Percentiles rank a stretch among this genome's conserved stretches.
Evolutionary conservation across 35 echinoderm and acorn worm species (phyloP).

Genomic region (Heliocidaris erythrogramma): DNA sequence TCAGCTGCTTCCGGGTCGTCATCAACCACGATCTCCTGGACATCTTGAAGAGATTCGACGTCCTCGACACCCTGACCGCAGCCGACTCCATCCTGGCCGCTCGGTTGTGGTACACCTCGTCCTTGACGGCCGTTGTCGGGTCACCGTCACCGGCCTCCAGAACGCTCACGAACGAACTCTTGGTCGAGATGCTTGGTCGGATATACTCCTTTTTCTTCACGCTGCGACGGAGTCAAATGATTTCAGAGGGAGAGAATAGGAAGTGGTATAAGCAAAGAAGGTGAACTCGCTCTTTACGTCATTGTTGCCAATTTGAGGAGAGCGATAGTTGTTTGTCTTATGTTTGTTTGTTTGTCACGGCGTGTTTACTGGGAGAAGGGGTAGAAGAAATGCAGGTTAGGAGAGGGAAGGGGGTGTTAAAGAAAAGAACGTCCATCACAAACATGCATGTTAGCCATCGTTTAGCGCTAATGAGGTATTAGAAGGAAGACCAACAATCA

Average conservation of each 20-base stretch:
- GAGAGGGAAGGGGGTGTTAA: neutral
- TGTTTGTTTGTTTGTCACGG: neutral
- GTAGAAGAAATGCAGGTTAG: neutral
- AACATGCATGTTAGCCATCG: neutral
- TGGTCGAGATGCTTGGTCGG: slow-evolving; percentile 13
- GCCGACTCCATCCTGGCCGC: slow-evolving; percentile 38
- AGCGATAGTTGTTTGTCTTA: neutral
- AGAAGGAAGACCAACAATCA: neutral
- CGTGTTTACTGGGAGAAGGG: neutral
- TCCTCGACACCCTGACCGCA: neutral
- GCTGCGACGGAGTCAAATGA: neutral
- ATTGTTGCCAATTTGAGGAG: neutral
- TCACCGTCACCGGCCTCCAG: neutral
- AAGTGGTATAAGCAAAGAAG: slow-evolving; percentile 30
- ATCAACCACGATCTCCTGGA: slow-evolving; percentile 42
- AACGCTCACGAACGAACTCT: slow-evolving; percentile 32
- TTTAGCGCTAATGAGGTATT: neutral
- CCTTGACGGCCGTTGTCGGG: neutral
- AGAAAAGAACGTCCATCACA: neutral
- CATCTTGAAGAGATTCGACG: slow-evolving; percentile 46
- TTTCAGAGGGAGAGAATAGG: neutral
- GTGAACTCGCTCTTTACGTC: neutral
- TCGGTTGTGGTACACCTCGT: slow-evolving; percentile 41
- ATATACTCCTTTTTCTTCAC: slow-evolving; percentile 27
- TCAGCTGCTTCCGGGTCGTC: slow-evolving; percentile 22